Conservation (phyloP, 2,113 vertebrate genomes). For the Oreochromis tanganicae region DNA sequence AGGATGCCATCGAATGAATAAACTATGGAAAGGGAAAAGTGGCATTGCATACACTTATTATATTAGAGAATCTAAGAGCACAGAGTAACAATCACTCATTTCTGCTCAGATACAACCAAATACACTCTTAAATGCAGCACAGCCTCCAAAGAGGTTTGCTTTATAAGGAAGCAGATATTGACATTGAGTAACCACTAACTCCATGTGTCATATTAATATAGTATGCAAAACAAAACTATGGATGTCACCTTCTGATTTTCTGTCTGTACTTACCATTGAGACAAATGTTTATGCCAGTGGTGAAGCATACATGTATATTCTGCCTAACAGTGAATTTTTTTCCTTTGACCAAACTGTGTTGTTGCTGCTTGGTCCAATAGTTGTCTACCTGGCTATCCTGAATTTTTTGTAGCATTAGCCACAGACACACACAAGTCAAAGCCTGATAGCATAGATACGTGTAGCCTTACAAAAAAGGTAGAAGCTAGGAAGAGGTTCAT, state of each 20-base stretch:
- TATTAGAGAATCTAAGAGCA: not conserved
- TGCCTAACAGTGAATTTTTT: not conserved
- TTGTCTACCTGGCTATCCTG: not conserved
- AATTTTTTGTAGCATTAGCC: not conserved
- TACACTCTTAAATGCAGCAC: not conserved
- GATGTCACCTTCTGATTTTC: not conserved
- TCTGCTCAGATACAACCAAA: not conserved
- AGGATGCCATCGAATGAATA: slow-evolving; percentile 90
- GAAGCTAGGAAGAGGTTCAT: not conserved
- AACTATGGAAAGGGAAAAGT: slow-evolving; percentile 58
- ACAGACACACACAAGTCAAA: not conserved
- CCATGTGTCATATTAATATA: not conserved
- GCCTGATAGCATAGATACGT: not conserved
- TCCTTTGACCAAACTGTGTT: not conserved
- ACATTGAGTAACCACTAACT: not conserved
- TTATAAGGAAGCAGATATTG: not conserved
- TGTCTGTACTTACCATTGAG: not conserved
- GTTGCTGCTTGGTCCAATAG: not conserved
- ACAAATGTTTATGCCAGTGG: not conserved
- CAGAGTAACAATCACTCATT: not conserved
- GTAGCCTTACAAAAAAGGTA: not conserved
- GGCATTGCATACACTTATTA: not conserved
- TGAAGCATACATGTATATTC: not conserved
- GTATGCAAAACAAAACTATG: not conserved
- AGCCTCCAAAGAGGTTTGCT: not conserved